These are phyloP conservation scores for Centroberyx gerrardi DNA, from an alignment of 2,797 vertebrate genomes.

Conservation along the genomic window DNA sequence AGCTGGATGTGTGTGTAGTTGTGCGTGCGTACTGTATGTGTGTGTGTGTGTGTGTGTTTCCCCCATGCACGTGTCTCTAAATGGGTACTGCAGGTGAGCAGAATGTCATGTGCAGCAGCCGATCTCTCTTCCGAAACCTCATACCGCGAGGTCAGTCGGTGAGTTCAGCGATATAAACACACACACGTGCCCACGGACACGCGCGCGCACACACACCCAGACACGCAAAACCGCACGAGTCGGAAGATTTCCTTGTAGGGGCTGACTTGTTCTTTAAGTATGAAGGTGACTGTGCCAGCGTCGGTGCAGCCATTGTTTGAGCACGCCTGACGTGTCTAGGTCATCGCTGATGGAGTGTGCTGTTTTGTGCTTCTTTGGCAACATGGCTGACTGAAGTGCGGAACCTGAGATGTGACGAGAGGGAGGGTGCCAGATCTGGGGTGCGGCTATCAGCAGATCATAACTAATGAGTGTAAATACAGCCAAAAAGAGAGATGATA, in stretches of 20 bases:
- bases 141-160: not conserved
- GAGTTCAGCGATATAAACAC: slow-evolving; percentile 35
- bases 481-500: slow-evolving; percentile 31
- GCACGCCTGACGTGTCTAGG: slow-evolving; percentile 31
- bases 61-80: slow-evolving; percentile 19
- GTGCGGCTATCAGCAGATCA: slow-evolving; percentile 33
- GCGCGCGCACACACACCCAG: slow-evolving; percentile 8
- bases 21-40: slow-evolving; percentile 2
- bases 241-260: slow-evolving; percentile 55
- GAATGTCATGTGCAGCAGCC: slow-evolving; percentile 41
- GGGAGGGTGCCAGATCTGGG: slow-evolving; percentile 6
- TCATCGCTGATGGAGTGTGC: slow-evolving; percentile 32
- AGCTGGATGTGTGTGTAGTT: not conserved
- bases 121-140: slow-evolving; percentile 30
- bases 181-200: slow-evolving; percentile 10
- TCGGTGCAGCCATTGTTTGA: slow-evolving; percentile 49
- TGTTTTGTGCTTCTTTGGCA: slow-evolving; percentile 48
- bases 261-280: slow-evolving; percentile 15
- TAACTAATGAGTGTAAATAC: slow-evolving; percentile 28
- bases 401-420: slow-evolving; percentile 5
- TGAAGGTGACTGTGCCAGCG: slow-evolving; percentile 46
- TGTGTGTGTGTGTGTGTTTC: slow-evolving; percentile 10
- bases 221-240: not conserved
- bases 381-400: not conserved
- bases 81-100: slow-evolving; percentile 51